Percentiles rank a stretch among this genome's conserved stretches.
phyloP scores from a whole-genome alignment of 1,140 invertebrate genomes.

The Trichomalopsis sarcophagae region DNA sequence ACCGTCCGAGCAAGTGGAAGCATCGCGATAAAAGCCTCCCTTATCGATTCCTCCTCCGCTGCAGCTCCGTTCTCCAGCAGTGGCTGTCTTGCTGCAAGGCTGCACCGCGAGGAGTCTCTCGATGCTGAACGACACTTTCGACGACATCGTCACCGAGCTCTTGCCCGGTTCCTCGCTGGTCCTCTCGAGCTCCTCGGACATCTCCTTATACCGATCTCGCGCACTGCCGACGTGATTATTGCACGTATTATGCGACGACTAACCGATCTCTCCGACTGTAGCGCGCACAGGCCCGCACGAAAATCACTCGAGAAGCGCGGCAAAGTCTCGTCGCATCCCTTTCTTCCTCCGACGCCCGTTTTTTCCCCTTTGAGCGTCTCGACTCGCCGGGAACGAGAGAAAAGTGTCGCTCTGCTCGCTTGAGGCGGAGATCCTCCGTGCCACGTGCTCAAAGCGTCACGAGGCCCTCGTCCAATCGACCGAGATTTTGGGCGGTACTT shows the following conservation, averaged over 20 bases:
- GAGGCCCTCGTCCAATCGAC: constrained; percentile 54
- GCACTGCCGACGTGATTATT: neutral
- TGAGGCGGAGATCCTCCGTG: constrained; percentile 49
- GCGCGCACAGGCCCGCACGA: neutral
- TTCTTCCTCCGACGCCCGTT: constrained; percentile 39
- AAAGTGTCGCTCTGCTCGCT: neutral
- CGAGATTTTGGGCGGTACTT: constrained; percentile 66
- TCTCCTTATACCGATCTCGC: constrained; percentile 51
- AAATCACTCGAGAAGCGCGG: neutral
- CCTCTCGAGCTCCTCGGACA: constrained; percentile 60
- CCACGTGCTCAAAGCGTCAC: constrained; percentile 66
- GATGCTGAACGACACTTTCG: constrained; percentile 67
- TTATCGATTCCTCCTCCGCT: neutral
- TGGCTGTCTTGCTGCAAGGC: constrained; percentile 47
- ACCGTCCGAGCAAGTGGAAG: constrained; percentile 24
- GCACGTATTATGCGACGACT: neutral
- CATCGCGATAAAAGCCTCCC: neutral
- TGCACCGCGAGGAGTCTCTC: constrained; percentile 67
- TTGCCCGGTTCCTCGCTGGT: constrained; percentile 45
- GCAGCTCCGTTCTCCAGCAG: neutral
- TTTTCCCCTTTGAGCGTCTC: neutral
- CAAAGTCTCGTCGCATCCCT: constrained; percentile 13
- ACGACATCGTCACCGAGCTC: constrained; percentile 40
- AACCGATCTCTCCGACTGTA: too few relatives aligned
- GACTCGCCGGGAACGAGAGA: neutral